Conservation (phyloP, 2,797 vertebrate genomes). For the Apodemus agrarius region DNA sequence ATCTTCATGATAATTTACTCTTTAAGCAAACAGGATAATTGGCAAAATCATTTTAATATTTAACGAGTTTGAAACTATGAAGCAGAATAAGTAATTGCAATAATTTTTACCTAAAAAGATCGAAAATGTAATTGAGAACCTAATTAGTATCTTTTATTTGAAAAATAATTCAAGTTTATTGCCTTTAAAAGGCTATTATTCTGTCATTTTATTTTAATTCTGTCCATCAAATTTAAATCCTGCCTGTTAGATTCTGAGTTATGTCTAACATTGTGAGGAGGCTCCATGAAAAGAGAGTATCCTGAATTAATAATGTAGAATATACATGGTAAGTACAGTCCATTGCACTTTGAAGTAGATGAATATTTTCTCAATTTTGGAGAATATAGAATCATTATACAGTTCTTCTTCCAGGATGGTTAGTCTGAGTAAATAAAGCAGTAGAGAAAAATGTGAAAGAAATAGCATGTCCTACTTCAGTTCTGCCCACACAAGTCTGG, state of each 20-base stretch:
- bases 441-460: background rate
- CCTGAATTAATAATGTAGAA: background rate
- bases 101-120: slow-evolving; percentile 43
- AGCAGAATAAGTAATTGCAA: background rate
- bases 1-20: slow-evolving; percentile 23
- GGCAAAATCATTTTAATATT: slow-evolving; percentile 3
- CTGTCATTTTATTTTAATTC: slow-evolving; percentile 24
- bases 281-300: background rate
- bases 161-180: slow-evolving; percentile 49
- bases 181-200: background rate
- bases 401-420: background rate
- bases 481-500: background rate
- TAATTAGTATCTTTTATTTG: slow-evolving; percentile 50
- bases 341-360: background rate
- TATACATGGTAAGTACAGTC: background rate
- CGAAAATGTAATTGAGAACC: slow-evolving; percentile 43
- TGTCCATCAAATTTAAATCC: background rate
- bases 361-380: background rate
- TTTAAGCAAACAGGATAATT: slow-evolving; percentile 51
- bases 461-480: background rate
- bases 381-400: background rate
- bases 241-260: background rate
- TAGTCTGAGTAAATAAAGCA: background rate
- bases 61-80: slow-evolving; percentile 8
- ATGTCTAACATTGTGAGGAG: background rate